Base-by-base conservation (phyloP, 2,113 vertebrate genomes). In the Phrynosoma blainvillii region DNA sequence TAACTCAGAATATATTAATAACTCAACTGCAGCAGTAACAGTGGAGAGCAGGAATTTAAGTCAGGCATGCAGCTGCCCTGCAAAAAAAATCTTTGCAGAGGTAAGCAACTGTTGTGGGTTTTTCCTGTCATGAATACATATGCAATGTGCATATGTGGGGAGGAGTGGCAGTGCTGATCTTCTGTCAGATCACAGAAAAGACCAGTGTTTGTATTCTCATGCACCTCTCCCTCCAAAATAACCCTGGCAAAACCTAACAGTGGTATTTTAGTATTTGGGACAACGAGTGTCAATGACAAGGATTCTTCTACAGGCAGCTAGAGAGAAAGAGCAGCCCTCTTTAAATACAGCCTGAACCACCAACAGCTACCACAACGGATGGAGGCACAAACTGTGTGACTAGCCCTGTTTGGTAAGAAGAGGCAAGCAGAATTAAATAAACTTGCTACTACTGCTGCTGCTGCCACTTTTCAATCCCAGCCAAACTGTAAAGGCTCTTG, bases 381-480 rank as follows among this genome's bases (percentile, higher is more conserved):
- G 36, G 18, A n/a, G 13, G 77, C 70, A 56, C 79, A 79, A 18
- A 47, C 27, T 12, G 21, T 59, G 52, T 10, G 40, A 30, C 3
- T 47, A 30, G 25, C 52, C 62, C 27, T 7, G 8, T 54, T 20
- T 79, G 10, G n/a, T 20, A 86, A 30, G 12, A 52, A 79, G 65
- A 32, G 16, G 40, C 54, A 75, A 2, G 84, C 82, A 79, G 77
- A 88, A 92, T 88, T 80, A 59, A 79, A 77, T 86, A 77, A 84
- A 82, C 16, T 12, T 20, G 23, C 11, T 85, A 42, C 25, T 27
- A 16, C 11, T 20, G 23, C 11, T 83, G 56, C 25, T 8, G 62
- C 10, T 16, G 2, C 59, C 36, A 36, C 36, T 74, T 79, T 83
- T 62, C 21, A 84, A 36, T 83, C 76, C 86, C 27, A 76, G n/a